These are phyloP conservation scores for Molanna angustata DNA, from an alignment of 2,888 invertebrate species.

Conservation along the genomic window DNA sequence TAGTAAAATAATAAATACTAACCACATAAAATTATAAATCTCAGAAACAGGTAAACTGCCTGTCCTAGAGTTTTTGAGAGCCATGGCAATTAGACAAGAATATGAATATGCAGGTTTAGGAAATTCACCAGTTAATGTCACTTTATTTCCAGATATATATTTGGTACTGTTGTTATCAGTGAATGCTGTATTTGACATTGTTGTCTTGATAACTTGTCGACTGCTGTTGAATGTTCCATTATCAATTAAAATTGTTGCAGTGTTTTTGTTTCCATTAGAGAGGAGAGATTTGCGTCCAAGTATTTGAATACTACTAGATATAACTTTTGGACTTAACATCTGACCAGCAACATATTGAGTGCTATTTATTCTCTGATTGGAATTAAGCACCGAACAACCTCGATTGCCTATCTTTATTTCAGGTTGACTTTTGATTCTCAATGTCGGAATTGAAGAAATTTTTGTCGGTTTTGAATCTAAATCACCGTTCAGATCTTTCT, in stretches of 20 bases:
- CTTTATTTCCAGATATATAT: constrained; percentile 43
- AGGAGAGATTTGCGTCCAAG: constrained; percentile 53
- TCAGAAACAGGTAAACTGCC: constrained; percentile 96
- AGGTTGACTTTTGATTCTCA: constrained; percentile 48
- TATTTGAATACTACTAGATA: constrained; percentile 56
- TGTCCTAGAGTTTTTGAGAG: constrained; percentile 91
- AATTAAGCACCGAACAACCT: constrained; percentile 51
- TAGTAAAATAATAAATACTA: constrained; percentile 43
- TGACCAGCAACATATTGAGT: constrained; percentile 35
- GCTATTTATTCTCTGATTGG: constrained; percentile 46
- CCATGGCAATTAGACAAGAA: constrained; percentile 97
- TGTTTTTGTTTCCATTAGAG: constrained; percentile 49
- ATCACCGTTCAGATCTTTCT: constrained; percentile 63
- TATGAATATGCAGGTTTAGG: constrained; percentile 98
- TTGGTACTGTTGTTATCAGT: constrained; percentile 47
- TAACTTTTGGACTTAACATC: constrained; percentile 51
- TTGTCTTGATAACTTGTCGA: constrained; percentile 54
- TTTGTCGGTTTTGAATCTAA: constrained; percentile 50
- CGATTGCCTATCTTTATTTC: constrained; percentile 50
- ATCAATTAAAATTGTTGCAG: constrained; percentile 52
- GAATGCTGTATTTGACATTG: constrained; percentile 43
- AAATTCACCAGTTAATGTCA: constrained; percentile 60
- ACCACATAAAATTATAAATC: constrained; percentile 99
- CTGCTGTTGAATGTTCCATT: constrained; percentile 49
- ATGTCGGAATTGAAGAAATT: constrained; percentile 41